Base-by-base conservation (phyloP, 2,888 invertebrate genomes). In the Cordilura impudica region DNA sequence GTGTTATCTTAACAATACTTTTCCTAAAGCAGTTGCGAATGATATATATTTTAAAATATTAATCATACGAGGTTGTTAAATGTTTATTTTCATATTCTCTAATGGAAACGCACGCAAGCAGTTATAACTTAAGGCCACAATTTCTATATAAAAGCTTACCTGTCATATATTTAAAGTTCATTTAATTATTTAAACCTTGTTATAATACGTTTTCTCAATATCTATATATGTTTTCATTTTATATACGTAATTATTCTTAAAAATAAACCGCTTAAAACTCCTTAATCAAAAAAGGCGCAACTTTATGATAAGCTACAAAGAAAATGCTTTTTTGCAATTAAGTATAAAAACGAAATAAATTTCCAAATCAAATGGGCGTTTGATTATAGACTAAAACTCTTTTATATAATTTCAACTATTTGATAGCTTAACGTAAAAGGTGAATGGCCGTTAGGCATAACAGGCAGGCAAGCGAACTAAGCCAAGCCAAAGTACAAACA, bases 291-390 rank as follows among this genome's bases (percentile, higher is more conserved):
- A n/a, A 12, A 56, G 73, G 65, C 56, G 73, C 58, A 58, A 58
- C 73, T 19, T 16, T 43, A 19, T 49, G 29, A 35, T 74, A 23
- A 45, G 67, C 66, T 53, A 35, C 49, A 53, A n/a, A 23, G 18
- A 51, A 67, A 67, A 58, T 66, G 29, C 1, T 35, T 49, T n/a
- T 56, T 56, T 58, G 51, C 56, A 73, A 73, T 66, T 66, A n/a
- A n/a, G n/a, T n/a, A 66, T 58, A n/a, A 58, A 65, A 58, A 49
- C 60, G 23, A 67, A 60, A 67, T 74, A 74, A 67, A 74, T 74
- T 67, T 14, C 60, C 4, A 74, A 74, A 61, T 67, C 74, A 74
- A 74, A 66, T 74, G 74, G 74, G 74, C 74, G 67, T 74, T 53
- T 60, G 60, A 67, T 74, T 74, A 67, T 45, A 67, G 67, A 35